Base-by-base conservation (phyloP, 2,888 invertebrate genomes). In the Heliconius cydno region DNA sequence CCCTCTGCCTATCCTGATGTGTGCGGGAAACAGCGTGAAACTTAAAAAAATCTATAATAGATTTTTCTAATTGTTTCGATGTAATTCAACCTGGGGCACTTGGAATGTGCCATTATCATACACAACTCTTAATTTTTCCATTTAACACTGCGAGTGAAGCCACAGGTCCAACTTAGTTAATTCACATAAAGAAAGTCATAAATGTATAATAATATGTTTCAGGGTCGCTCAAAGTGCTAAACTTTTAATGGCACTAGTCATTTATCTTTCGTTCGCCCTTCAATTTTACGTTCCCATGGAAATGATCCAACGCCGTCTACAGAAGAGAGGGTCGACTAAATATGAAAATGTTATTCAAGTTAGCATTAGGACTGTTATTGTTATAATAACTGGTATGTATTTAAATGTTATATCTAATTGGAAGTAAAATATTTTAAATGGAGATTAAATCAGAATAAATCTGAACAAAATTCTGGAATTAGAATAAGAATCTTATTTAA, bases 231-330 rank as follows among this genome's bases (percentile, higher is more conserved):
- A 98, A 91, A 93, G 96, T 2, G 98, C 98, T 0, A 97, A 98
- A 92, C 92, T 98, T 34, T 95, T 98, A 84, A 98, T 99, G 95
- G 98, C 98, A 0, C 85, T 98, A 0, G 98, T 99, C 0, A 98
- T 99, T 80, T 97, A 99, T 81, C 97, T 99, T 88, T 98, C 99
- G 0, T 99, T 98, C 91, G 98, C 98, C 70, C 96, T 99, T 0
- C 99, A 99, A 93, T 98, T 98, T 90, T 99, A 98, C 92, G 99
- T 99, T 0, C 98, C 99, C 1, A 97, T 98, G 93, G 98, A 98
- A 83, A 98, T 99, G 88, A 96, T 98, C 75, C 98, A 98, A 98
- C 96, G 97, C 38, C 95, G 95, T 81, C 90, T 98, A 28, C 92
- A 95, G 79, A 91, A 91, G 13, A 89, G 89, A 12, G 87, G 92